Base-by-base conservation (phyloP, 2,113 vertebrate species). In the Bujurquina vittata region DNA sequence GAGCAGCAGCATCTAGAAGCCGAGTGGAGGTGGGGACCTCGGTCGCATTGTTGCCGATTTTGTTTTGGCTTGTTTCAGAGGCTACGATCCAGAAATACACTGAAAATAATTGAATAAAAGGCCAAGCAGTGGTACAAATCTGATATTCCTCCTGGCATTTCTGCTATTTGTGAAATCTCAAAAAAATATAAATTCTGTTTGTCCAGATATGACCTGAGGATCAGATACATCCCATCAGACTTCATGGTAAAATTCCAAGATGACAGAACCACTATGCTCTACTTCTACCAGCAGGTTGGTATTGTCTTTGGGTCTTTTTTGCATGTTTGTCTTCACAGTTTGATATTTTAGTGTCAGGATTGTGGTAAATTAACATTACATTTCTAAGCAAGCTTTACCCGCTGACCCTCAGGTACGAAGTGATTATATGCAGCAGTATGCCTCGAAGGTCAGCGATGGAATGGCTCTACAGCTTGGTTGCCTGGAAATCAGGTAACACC, bases 401-500 rank as follows among this genome's bases (percentile, higher is more conserved):
- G 2, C 4, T 57, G 10, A 5, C 15, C 49, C 3, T 10, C 95
- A 99, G 98, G 96, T 99, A 73, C 95, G 98, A 23, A 96, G 95
- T 3, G 97, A 99, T 84, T 99, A 98, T 91, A 98, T 99, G 97
- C 97, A 96, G 72, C 88, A 95, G 57, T 97, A 95, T 0, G 98
- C 98, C 81, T 96, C 96, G 63, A 98, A 96, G 89, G 97, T 99
- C 88, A 98, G 97, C 15, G 97, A 99, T 65, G 97, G 97, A 15
- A 98, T 97, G 97, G 98, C 98, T 10, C 90, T 99, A 62, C 98
- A 99, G 92, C 95, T 99, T 3, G 98, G 98, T 54, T 99, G 98
- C 77, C 95, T 99, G 77, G 98, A 99, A 90, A 97, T 99, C 79
- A 97, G 98, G 98, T 95, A 84, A 15, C 2, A 20, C 35, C 26